Percentiles rank a stretch among this genome's conserved stretches.
Evolutionary conservation across 2,113 vertebrate genomes (phyloP).

Genomic region (Cottus gobio): DNA sequence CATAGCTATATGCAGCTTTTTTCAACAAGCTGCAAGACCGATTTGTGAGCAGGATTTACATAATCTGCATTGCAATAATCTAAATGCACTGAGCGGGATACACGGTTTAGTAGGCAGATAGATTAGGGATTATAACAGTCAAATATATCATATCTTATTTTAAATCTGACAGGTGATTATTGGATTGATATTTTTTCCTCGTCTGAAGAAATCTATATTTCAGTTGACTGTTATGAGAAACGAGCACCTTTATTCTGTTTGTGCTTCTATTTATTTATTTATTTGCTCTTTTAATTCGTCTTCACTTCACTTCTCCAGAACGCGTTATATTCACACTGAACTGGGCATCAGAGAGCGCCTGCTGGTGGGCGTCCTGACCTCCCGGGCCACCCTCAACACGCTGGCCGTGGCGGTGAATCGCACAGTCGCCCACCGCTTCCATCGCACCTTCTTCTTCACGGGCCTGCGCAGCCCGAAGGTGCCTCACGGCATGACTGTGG

Average conservation of each 20-base stretch:
- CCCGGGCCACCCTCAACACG: constrained; percentile 89
- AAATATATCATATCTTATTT: neutral
- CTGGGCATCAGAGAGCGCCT: constrained; percentile 95
- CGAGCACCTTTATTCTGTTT: too few species aligned
- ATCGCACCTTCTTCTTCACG: constrained; percentile 92
- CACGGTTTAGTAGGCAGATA: neutral
- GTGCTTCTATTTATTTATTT: too few species aligned
- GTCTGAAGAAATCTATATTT: neutral
- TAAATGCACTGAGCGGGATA: neutral
- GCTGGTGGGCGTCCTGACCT: constrained; percentile 92
- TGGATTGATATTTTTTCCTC: neutral
- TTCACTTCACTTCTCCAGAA: constrained; percentile 80
- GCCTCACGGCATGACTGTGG: constrained; percentile 92
- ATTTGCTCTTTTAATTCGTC: neutral
- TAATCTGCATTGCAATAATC: neutral
- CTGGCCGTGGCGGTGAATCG: constrained; percentile 95
- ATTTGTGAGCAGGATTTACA: neutral
- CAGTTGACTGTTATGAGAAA: neutral
- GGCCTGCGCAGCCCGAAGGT: constrained; percentile 91
- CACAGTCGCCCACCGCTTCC: constrained; percentile 92
- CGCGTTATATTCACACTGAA: constrained; percentile 96
- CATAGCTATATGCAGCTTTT: neutral
- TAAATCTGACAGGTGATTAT: neutral
- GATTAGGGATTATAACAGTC: constrained; percentile 3
- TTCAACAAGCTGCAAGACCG: too few species aligned